A percentile compares a stretch with the other conserved stretches of the same genome.
Conservation (phyloP, 2,113 vertebrate genomes). For the Anthoscopus minutus region DNA sequence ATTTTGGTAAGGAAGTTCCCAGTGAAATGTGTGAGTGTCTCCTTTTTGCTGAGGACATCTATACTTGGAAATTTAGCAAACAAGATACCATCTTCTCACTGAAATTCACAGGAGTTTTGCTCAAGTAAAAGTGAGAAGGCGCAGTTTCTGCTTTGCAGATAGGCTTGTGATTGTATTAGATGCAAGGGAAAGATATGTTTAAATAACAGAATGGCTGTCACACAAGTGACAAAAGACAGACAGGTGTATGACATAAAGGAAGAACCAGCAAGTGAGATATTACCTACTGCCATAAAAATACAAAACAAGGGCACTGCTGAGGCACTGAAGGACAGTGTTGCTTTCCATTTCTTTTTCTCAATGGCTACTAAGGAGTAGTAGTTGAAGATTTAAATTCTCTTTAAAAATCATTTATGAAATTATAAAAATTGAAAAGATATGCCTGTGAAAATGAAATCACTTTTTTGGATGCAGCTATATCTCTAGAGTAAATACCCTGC, state of each 20-base stretch:
- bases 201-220: slow-evolving; percentile 9
- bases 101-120: neutral
- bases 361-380: neutral
- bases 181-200: neutral
- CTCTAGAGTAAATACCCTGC: neutral
- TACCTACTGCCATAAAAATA: neutral
- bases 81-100: neutral
- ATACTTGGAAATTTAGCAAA: neutral
- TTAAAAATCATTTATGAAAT: neutral
- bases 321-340: neutral
- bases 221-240: neutral
- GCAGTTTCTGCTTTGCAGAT: neutral
- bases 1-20: neutral
- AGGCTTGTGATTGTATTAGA: neutral
- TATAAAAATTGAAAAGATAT: neutral
- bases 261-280: neutral
- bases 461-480: neutral
- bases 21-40: neutral
- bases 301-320: neutral
- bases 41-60: neutral
- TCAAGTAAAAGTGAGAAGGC: neutral
- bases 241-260: neutral
- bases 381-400: neutral
- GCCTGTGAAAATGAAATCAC: neutral
- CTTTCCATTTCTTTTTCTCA: neutral